Base-by-base conservation (phyloP, 2,113 vertebrate species). In the Equus przewalskii region DNA sequence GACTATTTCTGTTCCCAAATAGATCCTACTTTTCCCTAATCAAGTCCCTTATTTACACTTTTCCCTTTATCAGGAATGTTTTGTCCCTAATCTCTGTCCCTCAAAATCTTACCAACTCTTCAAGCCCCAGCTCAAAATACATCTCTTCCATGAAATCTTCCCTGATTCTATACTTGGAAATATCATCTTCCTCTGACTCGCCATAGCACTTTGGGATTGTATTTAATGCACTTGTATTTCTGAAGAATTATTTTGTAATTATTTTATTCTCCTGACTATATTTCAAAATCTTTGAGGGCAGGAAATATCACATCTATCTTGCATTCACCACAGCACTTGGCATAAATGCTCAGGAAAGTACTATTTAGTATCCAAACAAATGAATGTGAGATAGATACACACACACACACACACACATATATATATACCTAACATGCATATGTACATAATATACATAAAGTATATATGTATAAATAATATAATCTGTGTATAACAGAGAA, bases 11-110 rank as follows among this genome's bases (percentile, higher is more conserved):
- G n/a, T 93, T 73, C 54, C 78, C n/a, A 81, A 78, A 33, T 33
- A 36, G 4, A 6, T 94, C 58, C 51, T 26, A 12, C 16, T 70
- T 88, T 64, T 80, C 30, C 81, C 62, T 51, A 92, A 28, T 93
- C 58, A 87, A 93, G 33, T 30, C 30, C 30, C 70, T 67, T 85
- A 30, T 91, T 76, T 83, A 86, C 6, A 14, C 12, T 51, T 93
- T 95, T 41, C 60, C 62, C 22, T 84, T 97, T 73, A 44, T 56
- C 5, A 54, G 60, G 67, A 81, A 75, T 96, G 91, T 83, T 91
- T 97, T 91, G 19, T 15, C 78, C 44, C 54, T 4, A 70, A 33
- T 92, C 41, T 85, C 21, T 64, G 21, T 44, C 28, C 30, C 67
- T 91, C 67, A 89, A 79, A 96, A 70, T 69, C 51, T 36, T 69